Evolutionary conservation across 2,797 vertebrate genomes (phyloP), one percentile per base, ranked within the genome.

Genomic region (Rousettus madagascariensis): DNA sequence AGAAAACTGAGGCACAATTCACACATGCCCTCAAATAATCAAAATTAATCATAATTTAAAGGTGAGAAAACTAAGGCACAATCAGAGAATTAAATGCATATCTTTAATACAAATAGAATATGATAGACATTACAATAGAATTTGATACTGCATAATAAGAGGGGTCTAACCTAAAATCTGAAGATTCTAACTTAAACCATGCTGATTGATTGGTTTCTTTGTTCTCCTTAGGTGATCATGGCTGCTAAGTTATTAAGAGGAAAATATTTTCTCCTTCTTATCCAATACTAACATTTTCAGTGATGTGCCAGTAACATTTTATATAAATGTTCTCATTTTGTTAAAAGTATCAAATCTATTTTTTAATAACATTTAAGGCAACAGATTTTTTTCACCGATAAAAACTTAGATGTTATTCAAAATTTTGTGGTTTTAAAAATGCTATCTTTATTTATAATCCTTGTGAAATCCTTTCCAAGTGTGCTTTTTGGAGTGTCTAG

Each of bases 381-480:
- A 72, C 5, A 55, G 4, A 84, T 89, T 83, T 91, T 91, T 19
- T 78, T 9, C 53, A 66, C 43, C 71, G 94, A 86, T 83, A 95
- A 97, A 94, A 95, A 77, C 96, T 96, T 77, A 94, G 97, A 96
- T 82, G 90, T 26, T 91, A 96, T 96, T 97, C 63, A 91, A 69
- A 97, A 95, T 97, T 95, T 97, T 94, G 97, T 96, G 93, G 90
- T 96, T 90, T 84, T 46, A 95, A 97, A 96, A 96, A 88, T 93
- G 66, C 90, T 97, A 88, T 95, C 75, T 95, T 90, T 78, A 97
- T 94, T 96, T 97, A 96, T n/a, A 38, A 74, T 79, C 84, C 46
- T 82, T 96, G 22, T 79, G 59, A 96, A 93, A 41, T 74, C 20
- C 36, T 93, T 89, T 90, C 49, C 43, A 75, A 41, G 22, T 66